phyloP scores from a whole-genome alignment of 2,113 vertebrate genomes.

The Megatriorchis doriae region DNA sequence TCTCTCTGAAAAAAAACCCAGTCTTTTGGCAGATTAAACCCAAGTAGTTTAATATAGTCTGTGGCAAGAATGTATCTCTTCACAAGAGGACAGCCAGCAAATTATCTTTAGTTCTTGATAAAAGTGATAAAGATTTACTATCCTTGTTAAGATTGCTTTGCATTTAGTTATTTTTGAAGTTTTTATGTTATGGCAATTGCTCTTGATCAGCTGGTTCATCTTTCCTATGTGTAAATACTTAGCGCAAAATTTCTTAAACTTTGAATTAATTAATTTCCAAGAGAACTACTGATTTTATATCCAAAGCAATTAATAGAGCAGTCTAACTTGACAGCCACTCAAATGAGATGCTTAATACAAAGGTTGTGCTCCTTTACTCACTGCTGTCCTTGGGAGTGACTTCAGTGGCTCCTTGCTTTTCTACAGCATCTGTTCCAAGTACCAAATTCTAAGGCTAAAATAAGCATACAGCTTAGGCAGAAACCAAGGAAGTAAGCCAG shows the following conservation, averaged over 20 bases:
- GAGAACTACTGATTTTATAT: background rate
- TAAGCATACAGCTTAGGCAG: background rate
- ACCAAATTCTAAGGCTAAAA: background rate
- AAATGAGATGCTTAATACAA: background rate
- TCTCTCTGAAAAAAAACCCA: background rate
- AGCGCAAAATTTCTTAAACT: background rate
- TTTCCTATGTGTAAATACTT: constrained; percentile 29
- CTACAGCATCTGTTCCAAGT: background rate
- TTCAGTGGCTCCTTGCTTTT: background rate
- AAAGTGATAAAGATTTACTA: background rate
- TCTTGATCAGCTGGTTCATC: constrained; percentile 36
- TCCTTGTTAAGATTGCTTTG: background rate
- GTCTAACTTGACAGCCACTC: background rate
- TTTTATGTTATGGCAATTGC: constrained; percentile 16
- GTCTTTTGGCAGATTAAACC: background rate
- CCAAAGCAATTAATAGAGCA: background rate
- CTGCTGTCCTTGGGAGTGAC: background rate
- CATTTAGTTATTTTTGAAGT: constrained; percentile 33
- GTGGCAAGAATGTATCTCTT: background rate
- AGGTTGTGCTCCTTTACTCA: background rate
- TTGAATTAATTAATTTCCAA: background rate
- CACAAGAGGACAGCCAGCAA: background rate
- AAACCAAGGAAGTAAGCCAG: background rate
- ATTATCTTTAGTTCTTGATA: background rate
- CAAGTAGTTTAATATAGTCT: background rate